Base-by-base conservation (phyloP, 1,140 invertebrate species). In the Medauroidea extradentata region DNA sequence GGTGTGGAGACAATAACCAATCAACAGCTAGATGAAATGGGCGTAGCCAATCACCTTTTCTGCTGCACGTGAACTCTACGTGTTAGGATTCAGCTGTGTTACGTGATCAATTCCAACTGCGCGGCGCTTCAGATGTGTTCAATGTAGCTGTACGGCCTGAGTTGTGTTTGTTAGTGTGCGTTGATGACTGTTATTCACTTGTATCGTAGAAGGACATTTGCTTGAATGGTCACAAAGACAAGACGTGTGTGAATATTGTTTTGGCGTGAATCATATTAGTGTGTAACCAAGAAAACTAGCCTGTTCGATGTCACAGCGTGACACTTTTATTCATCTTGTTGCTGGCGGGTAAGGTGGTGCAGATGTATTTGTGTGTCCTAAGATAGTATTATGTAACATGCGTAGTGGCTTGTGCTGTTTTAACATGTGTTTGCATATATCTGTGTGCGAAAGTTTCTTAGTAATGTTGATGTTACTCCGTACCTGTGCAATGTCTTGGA, bases 271-370 rank as follows among this genome's bases (percentile, higher is more conserved):
- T 7, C 29, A 34, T 34, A 34, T 34, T 7, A 7, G 11, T 11
- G 29, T 11, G 29, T 11, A 34, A 34, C 5, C 5, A 34, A 34
- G 29, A 34, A 34, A 34, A 7, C 11, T 7, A 11, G 4, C 11
- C 11, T 34, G 4, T 34, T 34, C 29, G 29, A 34, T 34, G 29
- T 34, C 29, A 11, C 58, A 75, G 77, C 81, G 82, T 74, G 89
- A 92, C 78, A 89, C 89, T 63, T 79, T 90, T 58, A 90, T 92
- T 76, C 90, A 93, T 78, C 83, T 93, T 66, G 80, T 93, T 64
- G 89, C 89, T 73, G 90, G 90, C 81, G 90, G 90, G 90, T 93
- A 80, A 82, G 86, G 46, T 42, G 25, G 53, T 63, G 57, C 25
- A 66, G 39, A 50, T 63, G 11, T 34, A 34, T 34, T 11, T 34